A percentile compares a stretch with the other conserved stretches of the same genome.
Evolutionary conservation across 2,113 vertebrate species (phyloP).

Genomic region (Antechinus stuartii): DNA sequence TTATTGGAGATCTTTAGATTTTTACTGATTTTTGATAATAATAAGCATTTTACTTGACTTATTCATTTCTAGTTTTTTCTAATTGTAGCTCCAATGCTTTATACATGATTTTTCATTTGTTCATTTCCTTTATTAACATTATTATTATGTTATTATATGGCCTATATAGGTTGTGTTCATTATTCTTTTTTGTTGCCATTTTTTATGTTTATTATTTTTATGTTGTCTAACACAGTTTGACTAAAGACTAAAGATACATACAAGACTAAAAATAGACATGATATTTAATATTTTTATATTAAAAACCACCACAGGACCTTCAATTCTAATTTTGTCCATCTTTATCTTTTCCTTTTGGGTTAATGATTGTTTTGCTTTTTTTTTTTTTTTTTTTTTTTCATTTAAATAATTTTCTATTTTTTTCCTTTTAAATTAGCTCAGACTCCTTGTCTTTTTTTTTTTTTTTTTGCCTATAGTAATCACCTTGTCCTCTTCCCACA

Average conservation of each 20-base stretch:
- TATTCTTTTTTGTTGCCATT: neutral
- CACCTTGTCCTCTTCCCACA: neutral
- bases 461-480: neutral
- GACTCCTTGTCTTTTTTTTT: neutral
- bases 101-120: neutral
- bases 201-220: neutral
- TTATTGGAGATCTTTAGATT: neutral
- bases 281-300: neutral
- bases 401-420: neutral
- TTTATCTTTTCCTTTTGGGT: neutral
- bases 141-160: neutral
- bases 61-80: neutral
- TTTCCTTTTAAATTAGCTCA: neutral
- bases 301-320: neutral
- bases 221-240: neutral
- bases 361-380: neutral
- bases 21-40: neutral
- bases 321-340: neutral
- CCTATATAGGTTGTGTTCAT: neutral
- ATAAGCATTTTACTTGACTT: neutral
- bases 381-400: neutral
- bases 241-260: too few species aligned
- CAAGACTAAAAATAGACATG: neutral
- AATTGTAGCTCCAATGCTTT: neutral
- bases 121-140: neutral